Percentiles rank a stretch among this genome's conserved stretches.
Conservation (phyloP, 2,797 vertebrate species). For the Coluber constrictor region DNA sequence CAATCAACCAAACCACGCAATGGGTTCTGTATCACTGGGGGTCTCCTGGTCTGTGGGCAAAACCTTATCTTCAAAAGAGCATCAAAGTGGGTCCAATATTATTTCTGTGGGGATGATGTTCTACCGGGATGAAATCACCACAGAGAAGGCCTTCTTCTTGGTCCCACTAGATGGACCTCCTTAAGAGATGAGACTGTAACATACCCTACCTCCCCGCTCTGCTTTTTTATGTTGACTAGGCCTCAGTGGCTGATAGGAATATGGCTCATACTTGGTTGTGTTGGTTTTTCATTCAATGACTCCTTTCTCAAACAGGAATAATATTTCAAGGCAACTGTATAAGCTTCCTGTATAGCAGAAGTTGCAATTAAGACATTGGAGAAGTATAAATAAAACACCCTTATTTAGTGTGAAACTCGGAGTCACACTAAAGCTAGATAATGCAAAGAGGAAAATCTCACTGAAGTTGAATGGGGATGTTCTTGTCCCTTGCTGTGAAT, state of each 20-base stretch:
- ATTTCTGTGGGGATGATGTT: neutral
- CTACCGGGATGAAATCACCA: neutral
- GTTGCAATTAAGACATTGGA: neutral
- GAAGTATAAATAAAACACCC: neutral
- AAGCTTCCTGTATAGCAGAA: neutral
- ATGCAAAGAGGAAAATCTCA: slow-evolving; percentile 2
- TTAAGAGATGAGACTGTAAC: neutral
- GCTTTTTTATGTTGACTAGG: neutral
- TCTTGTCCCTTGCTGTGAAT: slow-evolving; percentile 3
- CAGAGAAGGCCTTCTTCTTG: neutral
- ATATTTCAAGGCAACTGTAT: neutral
- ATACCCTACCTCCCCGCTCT: neutral
- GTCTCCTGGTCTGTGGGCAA: neutral
- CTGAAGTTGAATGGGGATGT: neutral
- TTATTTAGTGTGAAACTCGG: neutral
- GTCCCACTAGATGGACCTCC: neutral
- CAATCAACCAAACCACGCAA: neutral
- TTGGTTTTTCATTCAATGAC: neutral
- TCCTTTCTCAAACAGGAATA: neutral
- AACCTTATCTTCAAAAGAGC: neutral
- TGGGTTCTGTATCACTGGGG: neutral
- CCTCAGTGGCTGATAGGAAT: neutral
- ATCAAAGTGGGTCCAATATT: neutral
- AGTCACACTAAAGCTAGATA: neutral
- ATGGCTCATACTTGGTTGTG: neutral